A percentile compares a stretch with the other conserved stretches of the same genome.
These are phyloP conservation scores for Melitaea cinxia DNA, from an alignment of 1,140 invertebrate species.

Conservation along the genomic window DNA sequence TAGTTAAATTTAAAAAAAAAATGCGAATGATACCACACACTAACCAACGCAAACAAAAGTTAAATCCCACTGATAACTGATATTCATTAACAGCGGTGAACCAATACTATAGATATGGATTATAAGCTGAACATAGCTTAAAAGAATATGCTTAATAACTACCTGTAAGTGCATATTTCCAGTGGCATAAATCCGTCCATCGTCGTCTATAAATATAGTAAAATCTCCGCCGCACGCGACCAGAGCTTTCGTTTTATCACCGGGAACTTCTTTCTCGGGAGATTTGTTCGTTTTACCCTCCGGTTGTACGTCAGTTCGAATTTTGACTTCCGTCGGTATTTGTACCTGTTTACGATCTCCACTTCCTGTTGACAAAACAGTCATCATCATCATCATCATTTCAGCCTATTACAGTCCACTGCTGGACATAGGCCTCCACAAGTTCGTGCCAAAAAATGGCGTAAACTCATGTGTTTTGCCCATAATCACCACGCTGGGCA, in stretches of 20 bases:
- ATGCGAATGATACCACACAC: no score
- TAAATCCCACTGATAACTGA: no score
- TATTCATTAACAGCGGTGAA: no score
- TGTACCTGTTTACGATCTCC: slow-evolving; percentile 67
- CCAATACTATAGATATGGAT: no score
- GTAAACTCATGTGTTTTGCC: no score
- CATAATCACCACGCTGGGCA: no score
- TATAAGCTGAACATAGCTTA: neutral
- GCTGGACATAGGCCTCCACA: no score
- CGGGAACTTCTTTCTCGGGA: slow-evolving; percentile 44
- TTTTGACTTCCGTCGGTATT: slow-evolving; percentile 59
- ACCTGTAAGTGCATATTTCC: slow-evolving; percentile 64
- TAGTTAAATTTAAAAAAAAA: no score
- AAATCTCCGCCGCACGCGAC: slow-evolving; percentile 71
- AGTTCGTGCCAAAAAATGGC: no score
- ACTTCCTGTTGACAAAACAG: slow-evolving; percentile 47
- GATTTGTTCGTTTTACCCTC: slow-evolving; percentile 41
- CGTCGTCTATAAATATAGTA: slow-evolving; percentile 67
- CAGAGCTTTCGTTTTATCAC: slow-evolving; percentile 50
- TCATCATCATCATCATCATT: neutral
- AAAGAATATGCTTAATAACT: slow-evolving; percentile 8
- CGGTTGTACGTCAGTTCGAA: slow-evolving; percentile 49
- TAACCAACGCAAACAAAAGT: no score
- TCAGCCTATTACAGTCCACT: neutral
- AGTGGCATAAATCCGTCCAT: slow-evolving; percentile 60